Conservation (phyloP, 1,140 invertebrate genomes). For the Kradibia gibbosae region DNA sequence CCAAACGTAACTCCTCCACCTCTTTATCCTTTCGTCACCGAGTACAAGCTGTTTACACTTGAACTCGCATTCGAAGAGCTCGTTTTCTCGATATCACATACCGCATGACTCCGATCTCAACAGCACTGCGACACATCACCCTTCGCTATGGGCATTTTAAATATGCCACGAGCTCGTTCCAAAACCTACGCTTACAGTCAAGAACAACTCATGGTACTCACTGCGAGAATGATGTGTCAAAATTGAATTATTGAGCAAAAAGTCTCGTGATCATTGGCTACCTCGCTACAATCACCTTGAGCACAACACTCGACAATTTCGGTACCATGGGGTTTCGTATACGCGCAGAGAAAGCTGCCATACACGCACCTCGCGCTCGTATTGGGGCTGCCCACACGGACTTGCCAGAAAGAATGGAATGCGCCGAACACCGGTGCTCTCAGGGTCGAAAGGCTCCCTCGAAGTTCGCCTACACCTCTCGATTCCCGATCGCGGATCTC, state of each 20-base stretch:
- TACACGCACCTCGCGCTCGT: neutral
- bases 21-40: neutral
- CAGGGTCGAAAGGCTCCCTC: neutral
- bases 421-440: neutral
- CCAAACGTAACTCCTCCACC: neutral
- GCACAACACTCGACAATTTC: too few relatives aligned
- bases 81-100: neutral
- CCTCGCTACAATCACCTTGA: neutral
- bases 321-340: too few relatives aligned
- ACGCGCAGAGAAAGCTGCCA: neutral
- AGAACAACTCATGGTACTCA: too few relatives aligned
- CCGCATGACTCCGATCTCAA: neutral
- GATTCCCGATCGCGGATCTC: conserved; percentile 53
- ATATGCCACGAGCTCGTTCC: neutral
- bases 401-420: conserved; percentile 56
- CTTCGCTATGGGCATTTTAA: neutral
- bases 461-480: conserved; percentile 49
- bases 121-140: neutral
- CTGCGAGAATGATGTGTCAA: too few relatives aligned
- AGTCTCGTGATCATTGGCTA: neutral
- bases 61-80: neutral
- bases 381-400: conserved; percentile 47
- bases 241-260: too few relatives aligned
- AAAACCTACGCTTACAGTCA: too few relatives aligned
- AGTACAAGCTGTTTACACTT: neutral